A percentile compares a stretch with the other conserved stretches of the same genome.
phyloP scores from a whole-genome alignment of 2,888 invertebrate genomes.

The Kuschelorhynchus macadamiae region DNA sequence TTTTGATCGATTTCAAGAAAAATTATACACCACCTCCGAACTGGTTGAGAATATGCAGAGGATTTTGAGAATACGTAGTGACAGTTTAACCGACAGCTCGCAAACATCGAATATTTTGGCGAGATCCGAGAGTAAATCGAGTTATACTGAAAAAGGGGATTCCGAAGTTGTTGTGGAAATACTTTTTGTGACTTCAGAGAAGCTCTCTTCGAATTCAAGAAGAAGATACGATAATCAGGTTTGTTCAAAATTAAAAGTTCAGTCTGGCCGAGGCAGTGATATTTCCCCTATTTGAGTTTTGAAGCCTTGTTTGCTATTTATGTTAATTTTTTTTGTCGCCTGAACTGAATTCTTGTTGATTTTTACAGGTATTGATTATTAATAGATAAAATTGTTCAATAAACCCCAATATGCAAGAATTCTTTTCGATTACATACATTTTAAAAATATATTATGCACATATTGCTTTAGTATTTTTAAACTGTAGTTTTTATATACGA shows the following conservation, averaged over 20 bases:
- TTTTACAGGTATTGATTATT: too few species aligned
- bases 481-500: too few species aligned
- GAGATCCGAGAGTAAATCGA: conserved; percentile 62
- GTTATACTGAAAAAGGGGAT: conserved; percentile 56
- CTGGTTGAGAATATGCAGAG: conserved; percentile 80
- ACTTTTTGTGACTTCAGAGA: conserved; percentile 77
- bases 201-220: conserved; percentile 75
- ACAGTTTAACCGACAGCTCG: conserved; percentile 44
- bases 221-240: conserved; percentile 82
- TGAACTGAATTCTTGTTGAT: too few species aligned
- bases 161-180: conserved; percentile 73
- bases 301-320: too few species aligned
- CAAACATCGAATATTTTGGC: conserved; percentile 41
- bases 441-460: too few species aligned
- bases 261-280: too few species aligned
- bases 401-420: too few species aligned
- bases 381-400: too few species aligned
- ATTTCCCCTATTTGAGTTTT: too few species aligned
- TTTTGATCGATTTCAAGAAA: conserved; percentile 74
- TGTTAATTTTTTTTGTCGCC: too few species aligned
- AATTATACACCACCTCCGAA: conserved; percentile 74
- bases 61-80: conserved; percentile 69
- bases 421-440: too few species aligned
- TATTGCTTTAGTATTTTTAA: too few species aligned
- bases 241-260: conserved; percentile 52